A percentile compares a stretch with the other conserved stretches of the same genome.
Conservation (phyloP, 2,797 vertebrate species). For the Arrhamphus sclerolepis region DNA sequence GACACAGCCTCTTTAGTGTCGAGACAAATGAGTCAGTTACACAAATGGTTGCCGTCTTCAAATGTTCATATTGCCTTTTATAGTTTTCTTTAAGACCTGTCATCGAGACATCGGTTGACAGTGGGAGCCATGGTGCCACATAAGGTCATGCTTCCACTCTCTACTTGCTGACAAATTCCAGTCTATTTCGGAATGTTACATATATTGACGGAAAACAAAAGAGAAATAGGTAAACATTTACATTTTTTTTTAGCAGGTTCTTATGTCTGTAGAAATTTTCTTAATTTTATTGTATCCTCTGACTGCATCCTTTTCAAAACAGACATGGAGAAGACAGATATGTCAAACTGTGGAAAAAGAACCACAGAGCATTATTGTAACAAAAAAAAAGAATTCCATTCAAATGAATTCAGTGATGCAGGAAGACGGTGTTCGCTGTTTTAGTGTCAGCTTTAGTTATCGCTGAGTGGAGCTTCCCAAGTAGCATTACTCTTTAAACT, state of each 20-base stretch:
- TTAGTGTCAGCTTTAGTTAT: constrained; percentile 28
- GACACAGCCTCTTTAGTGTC: constrained; percentile 7
- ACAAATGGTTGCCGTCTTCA: constrained; percentile 2
- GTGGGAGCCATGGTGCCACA: constrained; percentile 10
- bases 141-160: constrained; percentile 28
- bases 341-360: constrained; percentile 20
- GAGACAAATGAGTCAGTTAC: constrained; percentile 2
- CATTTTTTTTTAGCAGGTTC: constrained; percentile 15
- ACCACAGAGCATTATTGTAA: constrained; percentile 21
- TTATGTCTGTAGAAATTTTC: constrained; percentile 24
- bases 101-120: constrained; percentile 16
- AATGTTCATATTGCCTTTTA: constrained; percentile 8
- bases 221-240: constrained; percentile 3
- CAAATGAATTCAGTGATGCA: constrained; percentile 43
- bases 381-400: constrained; percentile 6
- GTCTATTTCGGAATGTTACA: constrained; percentile 70
- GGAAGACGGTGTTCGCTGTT: constrained; percentile 66
- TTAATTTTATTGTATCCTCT: constrained; percentile 23
- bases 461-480: constrained; percentile 45
- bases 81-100: constrained; percentile 24
- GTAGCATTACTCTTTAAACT: constrained; percentile 47
- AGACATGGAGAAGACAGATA: constrained; percentile 20
- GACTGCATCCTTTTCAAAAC: constrained; percentile 24
- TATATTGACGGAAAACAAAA: constrained; percentile 32
- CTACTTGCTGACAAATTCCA: constrained; percentile 12